Conservation (phyloP, 1,140 invertebrate genomes). For the Drosophila subpulchrella region DNA sequence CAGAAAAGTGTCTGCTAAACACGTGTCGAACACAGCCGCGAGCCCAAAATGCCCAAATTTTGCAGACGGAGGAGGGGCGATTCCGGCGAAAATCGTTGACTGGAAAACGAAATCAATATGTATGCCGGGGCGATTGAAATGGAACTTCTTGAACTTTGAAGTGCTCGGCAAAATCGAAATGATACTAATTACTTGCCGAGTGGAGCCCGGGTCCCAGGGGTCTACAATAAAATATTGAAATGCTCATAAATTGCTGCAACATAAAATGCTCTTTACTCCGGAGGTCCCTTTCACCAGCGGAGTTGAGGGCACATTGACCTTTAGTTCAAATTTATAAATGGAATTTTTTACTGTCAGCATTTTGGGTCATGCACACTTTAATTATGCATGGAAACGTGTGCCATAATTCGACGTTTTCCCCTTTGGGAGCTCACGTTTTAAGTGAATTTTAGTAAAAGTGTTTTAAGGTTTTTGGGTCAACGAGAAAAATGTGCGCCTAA, state of each 20-base stretch:
- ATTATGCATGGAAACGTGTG: slow-evolving; percentile 66
- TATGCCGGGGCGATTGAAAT: slow-evolving; percentile 28
- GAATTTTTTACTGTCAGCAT: slow-evolving; percentile 26
- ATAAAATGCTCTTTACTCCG: slow-evolving; percentile 5
- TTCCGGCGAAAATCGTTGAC: slow-evolving; percentile 26
- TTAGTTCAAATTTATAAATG: slow-evolving; percentile 31
- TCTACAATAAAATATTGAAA: slow-evolving; percentile 27
- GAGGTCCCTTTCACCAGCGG: slow-evolving; percentile 23
- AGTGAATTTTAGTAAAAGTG: slow-evolving; percentile 32
- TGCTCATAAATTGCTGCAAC: slow-evolving; percentile 30
- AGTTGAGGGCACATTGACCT: slow-evolving; percentile 23
- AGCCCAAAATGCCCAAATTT: slow-evolving; percentile 11
- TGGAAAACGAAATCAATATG: slow-evolving; percentile 43
- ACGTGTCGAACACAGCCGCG: slow-evolving; percentile 40
- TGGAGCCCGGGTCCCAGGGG: slow-evolving; percentile 17
- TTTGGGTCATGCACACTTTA: slow-evolving; percentile 54
- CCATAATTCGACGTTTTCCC: slow-evolving; percentile 25
- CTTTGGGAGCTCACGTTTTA: slow-evolving; percentile 22
- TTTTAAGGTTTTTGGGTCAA: slow-evolving; percentile 33
- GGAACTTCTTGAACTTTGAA: slow-evolving; percentile 45
- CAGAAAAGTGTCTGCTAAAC: slow-evolving; percentile 28
- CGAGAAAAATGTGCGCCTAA: slow-evolving; percentile 9
- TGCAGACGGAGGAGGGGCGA: background rate
- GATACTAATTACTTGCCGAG: slow-evolving; percentile 38
- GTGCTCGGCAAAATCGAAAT: slow-evolving; percentile 30